Evolutionary conservation across 2,113 vertebrate species (phyloP).

Genomic region (Terrapene triunguis): DNA sequence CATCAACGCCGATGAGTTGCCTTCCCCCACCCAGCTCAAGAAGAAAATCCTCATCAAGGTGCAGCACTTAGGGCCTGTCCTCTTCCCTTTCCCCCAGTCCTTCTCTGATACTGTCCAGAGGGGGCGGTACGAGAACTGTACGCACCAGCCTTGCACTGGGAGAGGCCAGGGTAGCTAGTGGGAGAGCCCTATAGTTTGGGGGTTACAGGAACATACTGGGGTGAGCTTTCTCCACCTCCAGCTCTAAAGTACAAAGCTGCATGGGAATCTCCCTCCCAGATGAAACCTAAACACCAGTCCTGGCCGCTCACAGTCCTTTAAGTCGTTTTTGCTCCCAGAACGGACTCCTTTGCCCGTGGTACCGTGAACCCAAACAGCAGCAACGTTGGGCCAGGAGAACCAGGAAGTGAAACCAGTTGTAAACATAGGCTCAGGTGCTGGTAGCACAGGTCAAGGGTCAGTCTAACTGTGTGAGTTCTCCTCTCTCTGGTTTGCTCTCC

Average conservation of each 20-base stretch:
- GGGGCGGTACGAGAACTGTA: neutral
- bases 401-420: neutral
- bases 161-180: neutral
- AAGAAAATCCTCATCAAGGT: conserved; percentile 93
- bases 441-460: neutral
- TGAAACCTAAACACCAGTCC: neutral
- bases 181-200: neutral
- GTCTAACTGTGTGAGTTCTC: neutral
- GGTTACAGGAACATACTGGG: neutral
- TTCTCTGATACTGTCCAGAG: neutral
- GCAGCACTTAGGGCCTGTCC: neutral
- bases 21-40: conserved; percentile 87
- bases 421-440: neutral
- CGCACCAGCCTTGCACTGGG: neutral
- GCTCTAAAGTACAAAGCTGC: neutral
- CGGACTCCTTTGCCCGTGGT: neutral
- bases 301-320: neutral
- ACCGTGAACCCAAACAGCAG: neutral
- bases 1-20: conserved; percentile 85
- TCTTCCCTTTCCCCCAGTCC: neutral
- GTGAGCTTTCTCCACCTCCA: neutral
- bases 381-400: neutral
- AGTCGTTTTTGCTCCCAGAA: neutral
- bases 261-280: neutral
- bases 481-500: neutral